A percentile compares a stretch with the other conserved stretches of the same genome.
These are phyloP conservation scores for Emydoidea blandingii DNA, from an alignment of 2,797 vertebrate species.

Conservation along the genomic window DNA sequence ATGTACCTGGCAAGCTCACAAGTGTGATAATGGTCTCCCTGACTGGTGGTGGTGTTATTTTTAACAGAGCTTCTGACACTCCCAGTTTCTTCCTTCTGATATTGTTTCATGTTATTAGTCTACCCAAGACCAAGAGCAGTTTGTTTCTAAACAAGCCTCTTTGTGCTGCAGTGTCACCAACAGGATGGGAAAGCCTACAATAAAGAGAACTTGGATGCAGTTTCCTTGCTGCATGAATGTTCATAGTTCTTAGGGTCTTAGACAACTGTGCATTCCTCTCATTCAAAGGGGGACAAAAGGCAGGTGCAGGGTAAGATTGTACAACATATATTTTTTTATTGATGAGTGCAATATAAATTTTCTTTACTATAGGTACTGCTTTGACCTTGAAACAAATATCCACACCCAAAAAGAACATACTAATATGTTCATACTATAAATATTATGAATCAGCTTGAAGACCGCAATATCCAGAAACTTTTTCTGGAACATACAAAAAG, in stretches of 20 bases:
- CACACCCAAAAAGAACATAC: neutral
- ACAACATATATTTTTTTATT: accelerated
- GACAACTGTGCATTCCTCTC: neutral
- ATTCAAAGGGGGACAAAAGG: neutral
- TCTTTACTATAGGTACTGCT: neutral
- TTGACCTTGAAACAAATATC: neutral
- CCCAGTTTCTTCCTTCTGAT: accelerated
- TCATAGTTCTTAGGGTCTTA: neutral
- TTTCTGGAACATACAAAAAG: neutral
- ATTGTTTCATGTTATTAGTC: neutral
- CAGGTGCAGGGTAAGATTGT: neutral
- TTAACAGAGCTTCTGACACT: neutral
- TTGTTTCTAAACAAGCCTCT: neutral
- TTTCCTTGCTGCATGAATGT: accelerated
- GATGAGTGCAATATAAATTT: neutral
- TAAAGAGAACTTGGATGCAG: neutral
- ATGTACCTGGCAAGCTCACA: neutral
- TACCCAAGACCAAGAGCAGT: neutral
- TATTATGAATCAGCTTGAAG: neutral
- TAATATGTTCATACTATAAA: neutral
- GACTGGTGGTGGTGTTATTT: neutral
- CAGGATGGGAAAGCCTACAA: neutral
- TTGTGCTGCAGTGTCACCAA: neutral
- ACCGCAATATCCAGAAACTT: neutral
- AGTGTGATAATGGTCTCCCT: accelerated